Percentiles rank a stretch among this genome's conserved stretches.
Conservation (phyloP, 2,113 vertebrate genomes). For the Ailuropoda melanoleuca region DNA sequence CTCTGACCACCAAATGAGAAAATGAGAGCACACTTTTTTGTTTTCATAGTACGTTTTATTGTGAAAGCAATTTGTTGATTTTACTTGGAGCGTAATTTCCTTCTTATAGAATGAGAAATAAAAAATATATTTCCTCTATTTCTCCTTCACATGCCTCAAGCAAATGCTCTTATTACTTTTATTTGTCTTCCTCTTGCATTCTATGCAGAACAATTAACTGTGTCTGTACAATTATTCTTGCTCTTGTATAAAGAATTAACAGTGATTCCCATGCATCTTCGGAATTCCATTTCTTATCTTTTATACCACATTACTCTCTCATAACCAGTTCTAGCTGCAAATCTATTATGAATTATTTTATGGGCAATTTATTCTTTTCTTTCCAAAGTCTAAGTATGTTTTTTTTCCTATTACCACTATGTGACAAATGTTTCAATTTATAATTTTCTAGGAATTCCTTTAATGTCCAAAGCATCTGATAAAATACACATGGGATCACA, state of each 20-base stretch:
- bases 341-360: constrained; percentile 68
- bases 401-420: neutral
- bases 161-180: neutral
- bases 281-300: constrained; percentile 65
- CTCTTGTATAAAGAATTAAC: constrained; percentile 39
- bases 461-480: constrained; percentile 73
- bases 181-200: constrained; percentile 23
- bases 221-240: constrained; percentile 34
- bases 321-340: constrained; percentile 59
- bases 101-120: constrained; percentile 14
- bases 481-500: constrained; percentile 66
- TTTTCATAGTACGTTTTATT: neutral
- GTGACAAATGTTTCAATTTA: constrained; percentile 63
- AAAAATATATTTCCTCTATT: neutral
- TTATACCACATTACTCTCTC: constrained; percentile 62
- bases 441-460: constrained; percentile 68
- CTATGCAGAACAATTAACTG: constrained; percentile 13
- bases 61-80: neutral
- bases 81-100: constrained; percentile 1
- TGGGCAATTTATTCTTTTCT: constrained; percentile 65
- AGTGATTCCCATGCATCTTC: neutral
- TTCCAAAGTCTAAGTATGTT: constrained; percentile 27
- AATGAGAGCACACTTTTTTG: neutral
- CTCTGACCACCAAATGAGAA: constrained; percentile 13
- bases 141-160: neutral